These are phyloP conservation scores for Drosophila burlai DNA, from an alignment of 1,140 invertebrate genomes.

Conservation along the genomic window DNA sequence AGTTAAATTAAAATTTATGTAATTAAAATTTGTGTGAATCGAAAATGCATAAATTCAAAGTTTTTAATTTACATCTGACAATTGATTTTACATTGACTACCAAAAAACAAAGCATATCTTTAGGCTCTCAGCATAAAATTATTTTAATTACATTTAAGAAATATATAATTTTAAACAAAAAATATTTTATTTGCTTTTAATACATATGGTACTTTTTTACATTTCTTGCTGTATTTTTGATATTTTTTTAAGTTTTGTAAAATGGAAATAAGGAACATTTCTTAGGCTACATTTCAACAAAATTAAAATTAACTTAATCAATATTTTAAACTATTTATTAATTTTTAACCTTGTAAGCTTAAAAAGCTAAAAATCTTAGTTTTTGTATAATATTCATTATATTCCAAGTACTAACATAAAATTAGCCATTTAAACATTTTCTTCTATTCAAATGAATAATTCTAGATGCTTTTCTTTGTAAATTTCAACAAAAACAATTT, in stretches of 20 bases:
- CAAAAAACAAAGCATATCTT: not conserved
- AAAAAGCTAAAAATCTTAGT: no score
- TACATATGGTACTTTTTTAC: not conserved
- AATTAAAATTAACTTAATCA: no score
- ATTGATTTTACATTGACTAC: conserved; percentile 1
- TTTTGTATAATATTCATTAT: no score
- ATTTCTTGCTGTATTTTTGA: not conserved
- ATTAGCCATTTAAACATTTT: not conserved
- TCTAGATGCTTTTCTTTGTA: not conserved
- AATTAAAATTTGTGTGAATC: not conserved
- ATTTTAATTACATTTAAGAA: not conserved
- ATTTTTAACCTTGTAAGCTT: no score
- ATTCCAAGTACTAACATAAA: not conserved
- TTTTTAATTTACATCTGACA: not conserved
- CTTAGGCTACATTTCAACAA: no score
- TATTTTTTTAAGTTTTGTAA: no score
- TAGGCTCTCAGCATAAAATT: not conserved
- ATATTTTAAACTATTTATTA: no score
- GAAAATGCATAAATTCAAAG: no score
- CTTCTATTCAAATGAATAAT: not conserved
- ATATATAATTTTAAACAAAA: not conserved
- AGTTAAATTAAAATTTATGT: not conserved
- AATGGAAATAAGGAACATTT: no score
- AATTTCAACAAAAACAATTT: not conserved
- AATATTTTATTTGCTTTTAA: no score